Evolutionary conservation across 2,113 vertebrate genomes (phyloP).

Genomic region (Mandrillus leucophaeus): DNA sequence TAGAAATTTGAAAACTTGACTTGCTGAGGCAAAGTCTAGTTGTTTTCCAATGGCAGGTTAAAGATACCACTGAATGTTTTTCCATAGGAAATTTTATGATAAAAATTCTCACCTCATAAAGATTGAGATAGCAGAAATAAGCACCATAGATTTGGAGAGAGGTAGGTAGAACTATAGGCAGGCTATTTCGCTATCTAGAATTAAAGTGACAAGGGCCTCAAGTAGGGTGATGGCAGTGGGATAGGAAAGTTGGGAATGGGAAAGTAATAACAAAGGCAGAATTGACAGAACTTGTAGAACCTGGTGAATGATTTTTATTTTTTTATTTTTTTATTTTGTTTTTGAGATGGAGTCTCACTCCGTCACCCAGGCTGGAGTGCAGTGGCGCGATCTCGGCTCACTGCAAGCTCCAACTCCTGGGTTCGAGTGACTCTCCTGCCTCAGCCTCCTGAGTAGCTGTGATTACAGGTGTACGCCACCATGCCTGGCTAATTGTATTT

Average conservation of each 20-base stretch:
- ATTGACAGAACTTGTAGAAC: not conserved
- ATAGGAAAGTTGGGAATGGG: not conserved
- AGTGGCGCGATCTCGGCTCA: too few relatives aligned
- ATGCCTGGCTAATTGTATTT: too few relatives aligned
- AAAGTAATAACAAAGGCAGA: not conserved
- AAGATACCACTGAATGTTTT: not conserved
- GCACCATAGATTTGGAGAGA: not conserved
- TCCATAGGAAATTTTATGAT: not conserved
- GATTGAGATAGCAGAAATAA: not conserved
- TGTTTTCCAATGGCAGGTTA: not conserved
- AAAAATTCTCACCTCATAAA: not conserved
- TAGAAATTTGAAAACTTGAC: not conserved
- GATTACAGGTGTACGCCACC: too few relatives aligned
- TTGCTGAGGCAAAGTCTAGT: not conserved
- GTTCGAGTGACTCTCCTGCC: too few relatives aligned
- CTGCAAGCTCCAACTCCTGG: too few relatives aligned
- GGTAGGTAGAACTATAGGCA: not conserved
- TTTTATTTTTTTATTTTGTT: not conserved
- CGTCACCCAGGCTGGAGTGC: too few relatives aligned
- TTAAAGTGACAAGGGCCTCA: not conserved
- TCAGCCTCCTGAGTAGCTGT: too few relatives aligned
- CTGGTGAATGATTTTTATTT: not conserved
- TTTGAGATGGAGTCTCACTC: too few relatives aligned
- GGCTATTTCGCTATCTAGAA: not conserved
- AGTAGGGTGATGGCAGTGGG: not conserved